Percentiles rank a stretch among this genome's conserved stretches.
Evolutionary conservation across 2,888 invertebrate species (phyloP).

Genomic region (Osedax frankpressi): DNA sequence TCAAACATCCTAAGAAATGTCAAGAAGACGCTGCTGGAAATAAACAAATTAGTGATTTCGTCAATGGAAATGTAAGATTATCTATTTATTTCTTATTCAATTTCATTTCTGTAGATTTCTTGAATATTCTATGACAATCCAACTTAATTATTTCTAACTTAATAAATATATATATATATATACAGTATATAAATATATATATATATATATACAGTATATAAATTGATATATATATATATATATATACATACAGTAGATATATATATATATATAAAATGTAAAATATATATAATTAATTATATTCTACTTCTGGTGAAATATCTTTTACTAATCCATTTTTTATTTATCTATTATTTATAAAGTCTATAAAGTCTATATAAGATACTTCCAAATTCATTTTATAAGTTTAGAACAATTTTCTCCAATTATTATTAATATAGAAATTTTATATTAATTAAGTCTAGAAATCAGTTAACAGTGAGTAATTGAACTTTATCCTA

Average conservation of each 20-base stretch:
- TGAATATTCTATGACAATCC: too few relatives aligned
- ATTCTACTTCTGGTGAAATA: too few relatives aligned
- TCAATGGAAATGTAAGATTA: slow-evolving; percentile 22
- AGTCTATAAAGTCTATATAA: not conserved
- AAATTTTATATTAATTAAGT: too few relatives aligned
- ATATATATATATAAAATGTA: too few relatives aligned
- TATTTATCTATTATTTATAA: too few relatives aligned
- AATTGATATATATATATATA: not conserved
- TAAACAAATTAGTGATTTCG: slow-evolving; percentile 24
- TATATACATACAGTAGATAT: too few relatives aligned
- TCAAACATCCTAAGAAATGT: slow-evolving; percentile 22
- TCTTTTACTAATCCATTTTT: too few relatives aligned
- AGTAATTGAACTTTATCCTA: not conserved
- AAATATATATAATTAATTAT: too few relatives aligned
- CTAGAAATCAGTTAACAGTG: too few relatives aligned
- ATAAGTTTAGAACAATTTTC: not conserved
- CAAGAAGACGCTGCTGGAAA: slow-evolving; percentile 26
- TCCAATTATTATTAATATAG: not conserved
- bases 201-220: not conserved
- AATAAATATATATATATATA: not conserved
- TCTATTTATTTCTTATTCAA: not conserved
- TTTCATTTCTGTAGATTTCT: not conserved
- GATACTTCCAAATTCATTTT: too few relatives aligned
- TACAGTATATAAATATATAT: not conserved
- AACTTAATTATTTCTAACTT: not conserved